A percentile compares a stretch with the other conserved stretches of the same genome.
These are phyloP conservation scores for Sceliomorpha sp. DNA, from an alignment of 2,888 invertebrate species.

Conservation along the genomic window DNA sequence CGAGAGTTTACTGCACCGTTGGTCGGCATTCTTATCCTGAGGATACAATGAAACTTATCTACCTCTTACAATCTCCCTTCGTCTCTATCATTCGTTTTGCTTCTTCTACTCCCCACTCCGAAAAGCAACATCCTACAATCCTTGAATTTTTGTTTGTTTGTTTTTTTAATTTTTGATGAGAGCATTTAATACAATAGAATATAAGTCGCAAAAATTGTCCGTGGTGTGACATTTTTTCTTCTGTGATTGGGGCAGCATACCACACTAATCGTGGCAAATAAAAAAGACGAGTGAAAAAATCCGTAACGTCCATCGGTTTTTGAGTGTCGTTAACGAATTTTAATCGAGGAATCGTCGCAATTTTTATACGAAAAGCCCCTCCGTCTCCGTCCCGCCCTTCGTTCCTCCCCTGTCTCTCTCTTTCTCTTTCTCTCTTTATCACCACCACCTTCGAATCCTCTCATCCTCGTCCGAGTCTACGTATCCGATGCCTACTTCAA, in stretches of 20 bases:
- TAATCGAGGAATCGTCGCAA: slow-evolving; percentile 73
- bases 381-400: slow-evolving; percentile 33
- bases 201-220: slow-evolving; percentile 75
- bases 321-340: slow-evolving; percentile 86
- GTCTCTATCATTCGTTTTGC: no score
- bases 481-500: slow-evolving; percentile 72
- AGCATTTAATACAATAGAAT: slow-evolving; percentile 67
- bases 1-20: no score
- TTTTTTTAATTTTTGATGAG: slow-evolving; percentile 65
- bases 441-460: slow-evolving; percentile 22
- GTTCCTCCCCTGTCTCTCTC: slow-evolving; percentile 20
- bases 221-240: slow-evolving; percentile 92
- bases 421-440: slow-evolving; percentile 13
- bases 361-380: slow-evolving; percentile 83
- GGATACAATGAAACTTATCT: no score
- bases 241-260: slow-evolving; percentile 94
- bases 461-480: slow-evolving; percentile 43
- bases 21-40: no score
- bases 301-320: slow-evolving; percentile 83
- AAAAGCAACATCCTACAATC: slow-evolving; percentile 44
- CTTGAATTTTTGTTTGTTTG: slow-evolving; percentile 61
- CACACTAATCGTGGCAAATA: slow-evolving; percentile 81
- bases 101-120: slow-evolving; percentile 20
- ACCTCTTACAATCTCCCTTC: no score
- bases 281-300: slow-evolving; percentile 73